Evolutionary conservation across 2,888 invertebrate species (phyloP).

Genomic region (Zelleria hepariella): DNA sequence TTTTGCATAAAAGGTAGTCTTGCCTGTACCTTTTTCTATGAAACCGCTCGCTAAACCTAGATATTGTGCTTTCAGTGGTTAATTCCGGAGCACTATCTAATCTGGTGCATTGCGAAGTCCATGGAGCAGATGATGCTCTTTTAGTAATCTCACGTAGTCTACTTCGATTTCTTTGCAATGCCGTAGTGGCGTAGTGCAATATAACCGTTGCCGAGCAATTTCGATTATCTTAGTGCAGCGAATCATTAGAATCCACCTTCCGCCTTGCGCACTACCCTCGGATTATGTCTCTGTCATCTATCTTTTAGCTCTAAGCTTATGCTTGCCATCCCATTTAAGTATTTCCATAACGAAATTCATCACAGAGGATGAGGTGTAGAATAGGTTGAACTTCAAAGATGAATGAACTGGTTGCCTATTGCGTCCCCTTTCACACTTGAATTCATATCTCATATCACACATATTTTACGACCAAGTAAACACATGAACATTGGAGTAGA

Average conservation of each 20-base stretch:
- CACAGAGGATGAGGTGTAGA: not conserved
- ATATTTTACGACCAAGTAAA: not conserved
- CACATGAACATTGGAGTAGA: not conserved
- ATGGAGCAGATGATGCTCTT: not conserved
- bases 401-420: not conserved
- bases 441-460: not conserved
- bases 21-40: not conserved
- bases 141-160: not conserved
- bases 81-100: not conserved
- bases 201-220: constrained; percentile 9
- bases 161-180: constrained; percentile 2
- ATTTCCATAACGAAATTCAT: not conserved
- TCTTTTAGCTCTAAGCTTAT: not conserved
- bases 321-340: not conserved
- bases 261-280: not conserved
- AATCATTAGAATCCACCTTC: constrained; percentile 36
- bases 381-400: not conserved
- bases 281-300: constrained; percentile 5
- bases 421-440: not conserved
- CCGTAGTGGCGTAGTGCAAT: not conserved
- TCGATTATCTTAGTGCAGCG: constrained; percentile 26
- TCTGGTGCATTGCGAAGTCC: not conserved
- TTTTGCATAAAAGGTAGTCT: not conserved
- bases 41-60: not conserved
- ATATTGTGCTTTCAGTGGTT: not conserved